Conservation (phyloP, 2,113 vertebrate species). For the Cyanoliseus patagonus region DNA sequence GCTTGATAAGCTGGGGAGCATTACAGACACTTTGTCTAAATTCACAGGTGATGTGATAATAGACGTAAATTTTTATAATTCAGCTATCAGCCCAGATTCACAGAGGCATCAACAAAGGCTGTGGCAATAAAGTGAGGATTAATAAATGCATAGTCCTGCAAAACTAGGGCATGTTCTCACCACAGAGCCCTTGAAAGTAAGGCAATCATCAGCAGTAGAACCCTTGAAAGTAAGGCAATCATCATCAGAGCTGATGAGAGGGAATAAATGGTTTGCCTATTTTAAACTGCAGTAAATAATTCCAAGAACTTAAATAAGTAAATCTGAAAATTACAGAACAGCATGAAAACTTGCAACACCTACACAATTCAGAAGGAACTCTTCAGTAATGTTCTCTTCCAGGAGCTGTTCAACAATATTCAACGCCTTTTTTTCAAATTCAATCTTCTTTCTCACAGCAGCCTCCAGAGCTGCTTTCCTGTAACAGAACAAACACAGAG, state of each 20-base stretch:
- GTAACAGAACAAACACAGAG: background rate
- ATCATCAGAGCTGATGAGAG: background rate
- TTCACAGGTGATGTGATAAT: background rate
- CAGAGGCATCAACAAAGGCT: background rate
- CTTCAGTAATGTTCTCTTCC: conserved; percentile 85
- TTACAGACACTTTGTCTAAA: background rate
- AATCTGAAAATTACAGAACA: background rate
- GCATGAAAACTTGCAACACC: conserved; percentile 44
- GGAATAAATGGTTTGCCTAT: background rate
- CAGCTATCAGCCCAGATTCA: background rate
- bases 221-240: background rate
- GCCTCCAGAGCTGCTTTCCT: conserved; percentile 87
- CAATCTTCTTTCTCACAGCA: conserved; percentile 81
- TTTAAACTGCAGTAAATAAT: background rate
- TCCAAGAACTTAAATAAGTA: background rate
- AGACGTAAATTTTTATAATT: background rate
- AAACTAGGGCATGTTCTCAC: background rate
- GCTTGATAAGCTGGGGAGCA: background rate
- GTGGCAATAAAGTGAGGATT: background rate
- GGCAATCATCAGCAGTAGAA: background rate
- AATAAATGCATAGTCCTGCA: background rate
- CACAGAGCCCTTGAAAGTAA: background rate
- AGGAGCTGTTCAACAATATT: conserved; percentile 87
- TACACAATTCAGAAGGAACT: conserved; percentile 89
- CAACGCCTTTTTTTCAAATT: conserved; percentile 86